Conservation (phyloP, 2,797 vertebrate genomes). For the Ciconia nigra region DNA sequence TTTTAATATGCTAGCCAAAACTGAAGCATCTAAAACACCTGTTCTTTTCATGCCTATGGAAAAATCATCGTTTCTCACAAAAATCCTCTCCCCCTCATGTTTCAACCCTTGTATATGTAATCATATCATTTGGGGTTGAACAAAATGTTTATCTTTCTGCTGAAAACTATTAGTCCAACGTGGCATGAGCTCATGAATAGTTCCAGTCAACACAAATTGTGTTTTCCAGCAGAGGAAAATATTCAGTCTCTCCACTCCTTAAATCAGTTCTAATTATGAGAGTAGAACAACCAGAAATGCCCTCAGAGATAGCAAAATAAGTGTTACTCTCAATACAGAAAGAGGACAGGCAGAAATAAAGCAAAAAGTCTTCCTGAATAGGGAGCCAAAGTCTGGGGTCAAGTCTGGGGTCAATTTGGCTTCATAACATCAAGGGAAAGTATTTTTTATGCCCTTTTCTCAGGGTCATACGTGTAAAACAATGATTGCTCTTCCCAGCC, state of each 20-base stretch:
- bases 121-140: not conserved
- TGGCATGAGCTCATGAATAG: not conserved
- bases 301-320: not conserved
- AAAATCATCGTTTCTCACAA: not conserved
- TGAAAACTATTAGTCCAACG: not conserved
- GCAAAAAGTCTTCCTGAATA: not conserved
- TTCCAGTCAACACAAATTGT: not conserved
- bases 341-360: not conserved
- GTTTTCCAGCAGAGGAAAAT: not conserved
- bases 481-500: not conserved
- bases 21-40: not conserved
- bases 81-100: not conserved
- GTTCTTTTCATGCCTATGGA: not conserved
- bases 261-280: not conserved
- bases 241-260: not conserved
- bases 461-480: not conserved
- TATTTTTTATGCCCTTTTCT: not conserved
- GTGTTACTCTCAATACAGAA: not conserved
- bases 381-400: not conserved
- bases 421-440: not conserved
- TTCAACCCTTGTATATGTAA: not conserved
- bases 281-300: not conserved
- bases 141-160: not conserved
- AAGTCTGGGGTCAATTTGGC: not conserved
- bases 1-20: not conserved